Evolutionary conservation across 2,797 vertebrate genomes (phyloP).

Genomic region (Crotalus adamanteus): DNA sequence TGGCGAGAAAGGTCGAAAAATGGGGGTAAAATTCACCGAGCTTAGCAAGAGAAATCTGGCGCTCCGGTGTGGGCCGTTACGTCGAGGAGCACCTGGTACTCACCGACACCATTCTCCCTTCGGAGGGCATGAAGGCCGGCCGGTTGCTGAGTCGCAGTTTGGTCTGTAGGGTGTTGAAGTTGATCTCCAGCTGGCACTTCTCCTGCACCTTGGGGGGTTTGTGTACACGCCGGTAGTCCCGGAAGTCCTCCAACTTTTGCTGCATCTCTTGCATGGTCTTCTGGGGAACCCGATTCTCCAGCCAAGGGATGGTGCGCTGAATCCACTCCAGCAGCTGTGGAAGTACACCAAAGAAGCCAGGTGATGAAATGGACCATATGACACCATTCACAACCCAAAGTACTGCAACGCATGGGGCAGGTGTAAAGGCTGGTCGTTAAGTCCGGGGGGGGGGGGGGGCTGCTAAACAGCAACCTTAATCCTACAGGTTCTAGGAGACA

Average conservation of each 20-base stretch:
- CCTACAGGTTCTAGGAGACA: background rate
- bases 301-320: conserved; percentile 89
- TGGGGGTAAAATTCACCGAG: background rate
- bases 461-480: background rate
- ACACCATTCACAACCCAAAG: background rate
- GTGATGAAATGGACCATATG: rapidly evolving
- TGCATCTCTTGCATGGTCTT: conserved; percentile 93
- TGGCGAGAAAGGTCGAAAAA: background rate
- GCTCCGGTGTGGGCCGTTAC: no score
- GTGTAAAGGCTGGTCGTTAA: background rate
- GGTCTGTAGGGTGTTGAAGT: conserved; percentile 97
- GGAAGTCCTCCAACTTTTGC: conserved; percentile 93
- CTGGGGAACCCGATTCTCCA: conserved; percentile 87
- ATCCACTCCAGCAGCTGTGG: conserved; percentile 91
- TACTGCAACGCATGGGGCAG: rapidly evolving
- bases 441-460: no score
- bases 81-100: conserved; percentile 35
- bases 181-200: conserved; percentile 95
- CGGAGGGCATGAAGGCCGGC: conserved; percentile 95
- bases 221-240: conserved; percentile 87
- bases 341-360: rapidly evolving
- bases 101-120: conserved; percentile 92
- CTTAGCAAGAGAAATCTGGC: no score
- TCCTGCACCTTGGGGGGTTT: conserved; percentile 95
- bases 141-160: conserved; percentile 93